Conservation (phyloP, 2,113 vertebrate species). For the zebrafish (Danio rerio) region GRCz12tu NC_133186.1:27226001-27226500, state of each 20-base stretch:
- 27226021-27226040: no score
- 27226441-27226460: background rate
- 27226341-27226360: slow-evolving; percentile 74
- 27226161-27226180: no score
- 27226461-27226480: slow-evolving; percentile 68
- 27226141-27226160: no score
- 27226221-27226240: background rate
- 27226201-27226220: no score
- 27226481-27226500: slow-evolving; percentile 68
- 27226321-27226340: slow-evolving; percentile 53
- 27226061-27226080: no score
- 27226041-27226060: no score
- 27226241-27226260: slow-evolving; percentile 72
- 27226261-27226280: slow-evolving; percentile 77
- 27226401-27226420: background rate
- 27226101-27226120: no score
- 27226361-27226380: slow-evolving; percentile 86
- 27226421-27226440: background rate
- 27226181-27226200: no score
- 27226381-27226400: background rate
- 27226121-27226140: no score
- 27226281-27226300: slow-evolving; percentile 75
- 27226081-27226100: no score
- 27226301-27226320: background rate
- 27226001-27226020: no score